These are phyloP conservation scores for Volucella zonaria DNA, from an alignment of 2,888 invertebrate species.

Conservation along the genomic window DNA sequence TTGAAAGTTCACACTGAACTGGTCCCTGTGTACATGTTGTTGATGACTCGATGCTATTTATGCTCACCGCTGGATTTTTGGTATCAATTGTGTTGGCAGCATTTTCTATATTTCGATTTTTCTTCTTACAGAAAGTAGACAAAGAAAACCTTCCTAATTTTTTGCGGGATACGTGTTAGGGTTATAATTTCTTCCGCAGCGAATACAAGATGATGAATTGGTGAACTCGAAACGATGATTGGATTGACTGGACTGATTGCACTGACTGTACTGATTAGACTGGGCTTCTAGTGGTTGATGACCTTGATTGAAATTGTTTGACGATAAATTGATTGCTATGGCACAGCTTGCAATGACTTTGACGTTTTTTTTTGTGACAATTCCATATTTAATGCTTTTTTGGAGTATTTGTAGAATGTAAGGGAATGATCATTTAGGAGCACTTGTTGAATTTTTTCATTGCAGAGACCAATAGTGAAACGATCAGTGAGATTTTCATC, in stretches of 20 bases:
- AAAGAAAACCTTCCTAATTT: too few relatives aligned
- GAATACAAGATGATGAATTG: not conserved
- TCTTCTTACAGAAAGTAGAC: slow-evolving; percentile 10
- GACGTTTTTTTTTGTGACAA: slow-evolving; percentile 41
- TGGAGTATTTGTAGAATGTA: not conserved
- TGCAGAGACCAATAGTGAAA: slow-evolving; percentile 73
- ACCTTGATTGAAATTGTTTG: not conserved
- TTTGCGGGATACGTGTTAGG: too few relatives aligned
- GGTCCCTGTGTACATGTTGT: slow-evolving; percentile 13
- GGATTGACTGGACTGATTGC: too few relatives aligned
- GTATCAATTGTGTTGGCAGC: not conserved
- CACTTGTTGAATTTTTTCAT: too few relatives aligned
- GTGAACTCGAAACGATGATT: too few relatives aligned
- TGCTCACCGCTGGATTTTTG: not conserved
- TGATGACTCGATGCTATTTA: slow-evolving; percentile 17
- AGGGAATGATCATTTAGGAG: too few relatives aligned
- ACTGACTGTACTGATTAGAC: too few relatives aligned
- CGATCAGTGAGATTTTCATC: slow-evolving; percentile 26
- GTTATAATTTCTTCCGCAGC: not conserved
- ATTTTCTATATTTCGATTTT: not conserved
- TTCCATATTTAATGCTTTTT: slow-evolving; percentile 39
- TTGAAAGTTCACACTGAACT: not conserved
- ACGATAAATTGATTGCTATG: slow-evolving; percentile 20
- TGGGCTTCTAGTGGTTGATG: too few relatives aligned
- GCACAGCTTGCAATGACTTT: slow-evolving; percentile 22